Conservation (phyloP, 2,797 vertebrate genomes). For the Dipus sagitta region DNA sequence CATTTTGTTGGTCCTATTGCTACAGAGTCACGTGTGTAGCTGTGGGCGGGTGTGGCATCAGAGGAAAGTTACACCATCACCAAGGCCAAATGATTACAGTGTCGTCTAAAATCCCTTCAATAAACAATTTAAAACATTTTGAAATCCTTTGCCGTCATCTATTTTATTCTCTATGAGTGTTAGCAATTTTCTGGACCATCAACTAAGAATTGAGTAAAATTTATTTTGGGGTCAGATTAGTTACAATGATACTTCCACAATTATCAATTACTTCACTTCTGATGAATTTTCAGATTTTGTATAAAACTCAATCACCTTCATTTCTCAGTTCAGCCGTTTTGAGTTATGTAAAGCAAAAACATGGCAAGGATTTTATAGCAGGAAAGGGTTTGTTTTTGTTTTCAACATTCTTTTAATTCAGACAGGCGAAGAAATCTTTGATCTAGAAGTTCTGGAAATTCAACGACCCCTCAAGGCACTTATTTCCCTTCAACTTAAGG, state of each 20-base stretch:
- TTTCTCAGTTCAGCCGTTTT: constrained; percentile 67
- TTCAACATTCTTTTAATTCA: constrained; percentile 77
- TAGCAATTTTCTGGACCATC: constrained; percentile 59
- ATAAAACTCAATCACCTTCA: constrained; percentile 49
- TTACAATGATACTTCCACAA: constrained; percentile 62
- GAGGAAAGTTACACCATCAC: background rate
- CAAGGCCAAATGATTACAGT: background rate
- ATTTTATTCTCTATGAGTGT: constrained; percentile 12
- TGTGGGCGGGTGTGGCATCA: background rate
- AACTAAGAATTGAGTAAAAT: constrained; percentile 43
- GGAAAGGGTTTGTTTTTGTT: constrained; percentile 77
- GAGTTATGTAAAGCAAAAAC: constrained; percentile 77
- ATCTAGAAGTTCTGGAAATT: constrained; percentile 75
- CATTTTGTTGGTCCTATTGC: background rate
- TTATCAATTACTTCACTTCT: constrained; percentile 48
- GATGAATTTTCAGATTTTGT: constrained; percentile 64
- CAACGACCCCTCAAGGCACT: constrained; percentile 63
- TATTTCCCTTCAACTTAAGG: constrained; percentile 58
- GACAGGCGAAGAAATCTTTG: constrained; percentile 74
- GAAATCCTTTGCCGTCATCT: background rate
- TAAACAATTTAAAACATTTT: constrained; percentile 45
- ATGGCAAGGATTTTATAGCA: constrained; percentile 73
- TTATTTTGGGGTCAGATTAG: constrained; percentile 44
- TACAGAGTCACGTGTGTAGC: background rate
- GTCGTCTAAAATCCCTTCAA: constrained; percentile 51